Percentiles rank a stretch among this genome's conserved stretches.
These are phyloP conservation scores for Nemapogon koenigi DNA, from an alignment of 2,888 invertebrate species.

Conservation along the genomic window DNA sequence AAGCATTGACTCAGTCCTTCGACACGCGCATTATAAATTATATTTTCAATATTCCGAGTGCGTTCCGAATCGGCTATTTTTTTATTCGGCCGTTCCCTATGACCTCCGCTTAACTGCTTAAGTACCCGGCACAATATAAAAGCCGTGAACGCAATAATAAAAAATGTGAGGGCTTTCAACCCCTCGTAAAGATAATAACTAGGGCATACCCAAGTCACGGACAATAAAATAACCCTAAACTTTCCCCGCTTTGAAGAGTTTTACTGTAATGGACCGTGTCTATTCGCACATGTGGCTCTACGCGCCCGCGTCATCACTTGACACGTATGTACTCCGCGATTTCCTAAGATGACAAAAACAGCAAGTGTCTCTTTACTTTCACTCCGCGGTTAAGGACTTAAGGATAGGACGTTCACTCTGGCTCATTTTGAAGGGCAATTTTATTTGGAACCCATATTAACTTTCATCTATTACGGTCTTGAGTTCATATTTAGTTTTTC, in stretches of 20 bases:
- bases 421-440: too few species aligned
- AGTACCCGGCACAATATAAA: conserved; percentile 39
- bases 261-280: conserved; percentile 9
- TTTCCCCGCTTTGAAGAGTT: conserved; percentile 13
- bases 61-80: conserved; percentile 23
- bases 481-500: too few species aligned
- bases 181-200: conserved; percentile 58
- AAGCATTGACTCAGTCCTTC: background rate
- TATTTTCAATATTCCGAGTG: conserved; percentile 8
- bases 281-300: conserved; percentile 5
- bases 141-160: conserved; percentile 32
- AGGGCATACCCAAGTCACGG: conserved; percentile 31
- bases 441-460: too few species aligned
- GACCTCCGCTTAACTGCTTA: conserved; percentile 35
- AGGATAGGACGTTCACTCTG: too few species aligned
- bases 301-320: too few species aligned
- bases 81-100: conserved; percentile 25
- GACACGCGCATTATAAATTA: conserved; percentile 8
- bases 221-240: conserved; percentile 27
- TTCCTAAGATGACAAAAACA: too few species aligned
- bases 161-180: conserved; percentile 50
- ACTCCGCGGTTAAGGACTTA: too few species aligned
- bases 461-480: too few species aligned
- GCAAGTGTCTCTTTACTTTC: too few species aligned
- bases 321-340: too few species aligned